Evolutionary conservation across 1,140 invertebrate genomes (phyloP).

Genomic region (Tetramorium simillimum): DNA sequence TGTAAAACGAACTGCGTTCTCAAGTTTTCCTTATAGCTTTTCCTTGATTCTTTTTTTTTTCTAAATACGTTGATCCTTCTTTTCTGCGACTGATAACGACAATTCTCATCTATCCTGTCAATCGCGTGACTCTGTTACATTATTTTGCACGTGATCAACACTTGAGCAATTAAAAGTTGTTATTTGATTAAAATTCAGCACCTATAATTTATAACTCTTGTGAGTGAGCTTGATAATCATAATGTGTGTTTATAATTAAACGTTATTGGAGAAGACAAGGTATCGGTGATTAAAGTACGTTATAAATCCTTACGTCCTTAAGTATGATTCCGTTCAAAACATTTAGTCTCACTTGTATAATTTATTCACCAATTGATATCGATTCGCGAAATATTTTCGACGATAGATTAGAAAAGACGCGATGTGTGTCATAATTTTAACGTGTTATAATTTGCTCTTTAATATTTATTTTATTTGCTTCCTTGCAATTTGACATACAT

Average conservation of each 20-base stretch:
- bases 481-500: background rate
- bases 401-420: background rate
- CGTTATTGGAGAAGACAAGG: background rate
- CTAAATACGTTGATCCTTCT: background rate
- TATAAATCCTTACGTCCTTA: conserved; percentile 17
- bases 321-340: background rate
- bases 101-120: background rate
- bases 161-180: conserved; percentile 46
- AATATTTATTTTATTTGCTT: background rate
- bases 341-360: conserved; percentile 9
- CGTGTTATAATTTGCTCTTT: too few relatives aligned
- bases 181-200: conserved; percentile 37
- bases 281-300: conserved; percentile 1
- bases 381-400: background rate
- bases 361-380: background rate
- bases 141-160: conserved; percentile 32
- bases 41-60: background rate
- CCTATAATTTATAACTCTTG: conserved; percentile 11
- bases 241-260: conserved; percentile 35
- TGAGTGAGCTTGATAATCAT: conserved; percentile 2
- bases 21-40: conserved; percentile 1
- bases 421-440: background rate
- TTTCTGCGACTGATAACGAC: background rate
- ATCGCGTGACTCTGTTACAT: background rate
- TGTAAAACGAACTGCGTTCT: background rate